Base-by-base conservation (phyloP, 1,140 invertebrate genomes). In the Formica exsecta region DNA sequence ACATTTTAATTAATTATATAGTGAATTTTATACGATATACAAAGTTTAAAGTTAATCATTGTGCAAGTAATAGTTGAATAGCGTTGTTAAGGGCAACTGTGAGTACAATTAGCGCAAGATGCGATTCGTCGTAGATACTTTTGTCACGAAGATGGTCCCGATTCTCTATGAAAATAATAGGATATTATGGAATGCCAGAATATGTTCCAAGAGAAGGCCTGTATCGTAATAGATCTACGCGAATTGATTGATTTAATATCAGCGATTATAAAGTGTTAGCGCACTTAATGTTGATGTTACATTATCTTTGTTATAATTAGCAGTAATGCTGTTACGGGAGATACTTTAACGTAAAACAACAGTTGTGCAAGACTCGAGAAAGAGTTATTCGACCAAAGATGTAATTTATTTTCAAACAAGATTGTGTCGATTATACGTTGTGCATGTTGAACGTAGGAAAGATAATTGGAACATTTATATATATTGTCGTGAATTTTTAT, bases 51-150 rank as follows among this genome's bases (percentile, higher is more conserved):
- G 22, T 54, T 41, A 75, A 65, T 81, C 75, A 64, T 29, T 61
- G 76, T 41, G 71, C 57, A 71, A 73, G 44, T 89, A 65, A 36
- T 89, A 86, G 61, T 29, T 83, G 64, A 57, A 68, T 74, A 65
- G 79, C 51, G 70, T 66, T 86, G 61, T 62, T 44, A n/a, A 75
- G 65, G 76, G 80, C 71, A 92, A 91, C 85, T 89, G 65, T 84
- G 77, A 91, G 91, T 92, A 91, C 91, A 92, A 92, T 91, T 89
- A 92, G 86, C 75, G 75, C 41, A 75, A 85, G 80, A 89, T 73
- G 86, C 85, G 81, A 89, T 86, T 91, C 88, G 38, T 74, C 25
- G 54, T 32, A 87, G 81, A 68, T 48, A 66, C 48, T 85, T 87
- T 62, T 22, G 71, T 74, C 59, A 62, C 74, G 48, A 51, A 66